These are phyloP conservation scores for Zaprionus kolodkinae DNA, from an alignment of 1,140 invertebrate species.

Conservation along the genomic window DNA sequence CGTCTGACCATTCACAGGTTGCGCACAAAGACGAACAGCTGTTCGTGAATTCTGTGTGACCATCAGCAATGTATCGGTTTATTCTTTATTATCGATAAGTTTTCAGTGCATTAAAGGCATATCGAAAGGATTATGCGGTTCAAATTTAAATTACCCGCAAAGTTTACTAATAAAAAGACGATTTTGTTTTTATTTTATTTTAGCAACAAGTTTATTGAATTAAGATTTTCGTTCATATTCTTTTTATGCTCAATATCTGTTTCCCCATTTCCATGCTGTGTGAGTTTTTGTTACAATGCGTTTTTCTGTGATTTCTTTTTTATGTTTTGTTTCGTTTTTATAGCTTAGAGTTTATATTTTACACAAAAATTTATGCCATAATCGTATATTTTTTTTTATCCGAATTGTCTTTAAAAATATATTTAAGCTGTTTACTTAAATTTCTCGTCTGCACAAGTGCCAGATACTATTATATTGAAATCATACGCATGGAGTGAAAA, in stretches of 20 bases:
- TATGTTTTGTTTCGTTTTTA: conserved; percentile 36
- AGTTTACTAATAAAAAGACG: conserved; percentile 4
- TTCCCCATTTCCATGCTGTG: conserved; percentile 58
- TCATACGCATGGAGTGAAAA: conserved; percentile 61
- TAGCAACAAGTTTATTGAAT: conserved; percentile 83
- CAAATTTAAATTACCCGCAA: not conserved
- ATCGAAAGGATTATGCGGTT: not conserved
- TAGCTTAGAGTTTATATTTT: conserved; percentile 74
- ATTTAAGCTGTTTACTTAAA: conserved; percentile 68
- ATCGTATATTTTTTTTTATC: conserved; percentile 75
- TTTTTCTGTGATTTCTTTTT: conserved; percentile 53
- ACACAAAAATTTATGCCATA: conserved; percentile 79
- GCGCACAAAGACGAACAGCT: conserved; percentile 28
- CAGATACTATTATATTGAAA: conserved; percentile 66
- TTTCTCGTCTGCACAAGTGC: conserved; percentile 52
- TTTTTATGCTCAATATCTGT: conserved; percentile 68
- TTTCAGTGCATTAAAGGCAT: not conserved
- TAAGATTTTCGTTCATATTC: conserved; percentile 74
- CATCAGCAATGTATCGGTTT: not conserved
- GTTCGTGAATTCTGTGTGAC: conserved; percentile 17
- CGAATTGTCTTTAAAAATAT: conserved; percentile 76
- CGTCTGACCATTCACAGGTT: conserved; percentile 45
- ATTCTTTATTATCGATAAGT: conserved; percentile 9
- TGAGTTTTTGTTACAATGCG: conserved; percentile 80
- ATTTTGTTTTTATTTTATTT: conserved; percentile 67